Conservation (phyloP, 92 coral and sea anemone genomes). For the Palythoa heliodiscus region DNA sequence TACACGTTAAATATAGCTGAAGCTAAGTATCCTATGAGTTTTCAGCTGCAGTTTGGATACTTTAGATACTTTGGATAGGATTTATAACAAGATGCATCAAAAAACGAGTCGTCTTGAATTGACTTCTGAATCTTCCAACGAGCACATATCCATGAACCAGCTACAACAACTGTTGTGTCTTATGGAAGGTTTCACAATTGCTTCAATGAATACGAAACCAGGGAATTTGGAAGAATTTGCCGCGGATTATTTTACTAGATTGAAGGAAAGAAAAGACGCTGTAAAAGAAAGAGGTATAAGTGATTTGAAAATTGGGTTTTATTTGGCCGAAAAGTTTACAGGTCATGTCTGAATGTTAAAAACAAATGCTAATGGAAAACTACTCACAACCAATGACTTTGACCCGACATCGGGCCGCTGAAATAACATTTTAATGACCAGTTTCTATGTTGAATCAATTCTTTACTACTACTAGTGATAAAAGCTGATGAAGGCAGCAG, state of each 20-base stretch:
- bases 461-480: no score
- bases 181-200: constrained; percentile 63
- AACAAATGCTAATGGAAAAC: not conserved
- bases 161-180: constrained; percentile 63
- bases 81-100: constrained; percentile 31
- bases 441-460: not conserved
- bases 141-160: constrained; percentile 36
- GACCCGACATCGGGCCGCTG: not conserved
- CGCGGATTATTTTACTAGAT: constrained; percentile 50
- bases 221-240: constrained; percentile 63
- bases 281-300: constrained; percentile 57
- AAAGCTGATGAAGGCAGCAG: no score
- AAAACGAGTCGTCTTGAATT: not conserved
- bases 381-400: not conserved
- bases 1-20: not conserved
- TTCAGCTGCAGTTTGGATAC: not conserved
- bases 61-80: no score
- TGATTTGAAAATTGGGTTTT: constrained; percentile 63
- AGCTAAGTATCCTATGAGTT: not conserved
- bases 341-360: constrained; percentile 34
- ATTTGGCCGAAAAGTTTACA: constrained; percentile 49
- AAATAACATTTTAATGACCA: not conserved
- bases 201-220: constrained; percentile 56
- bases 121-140: not conserved
- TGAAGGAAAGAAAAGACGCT: constrained; percentile 51